A percentile compares a stretch with the other conserved stretches of the same genome.
Evolutionary conservation across 2,888 invertebrate genomes (phyloP).

Genomic region (Mantis religiosa): DNA sequence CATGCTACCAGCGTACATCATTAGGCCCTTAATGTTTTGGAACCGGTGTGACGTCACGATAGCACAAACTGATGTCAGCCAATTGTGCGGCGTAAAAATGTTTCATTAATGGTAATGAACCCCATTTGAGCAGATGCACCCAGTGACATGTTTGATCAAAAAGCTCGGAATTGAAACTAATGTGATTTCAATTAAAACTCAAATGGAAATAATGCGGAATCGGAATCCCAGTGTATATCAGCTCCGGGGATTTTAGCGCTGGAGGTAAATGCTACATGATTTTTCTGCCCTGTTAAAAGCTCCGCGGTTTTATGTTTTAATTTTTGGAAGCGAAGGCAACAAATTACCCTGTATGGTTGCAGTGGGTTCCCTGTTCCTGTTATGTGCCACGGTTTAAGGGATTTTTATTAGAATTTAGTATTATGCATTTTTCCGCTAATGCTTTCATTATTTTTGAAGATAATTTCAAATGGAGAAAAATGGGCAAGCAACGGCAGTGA

Average conservation of each 20-base stretch:
- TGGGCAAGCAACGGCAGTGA: too few species aligned
- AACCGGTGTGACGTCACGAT: background rate
- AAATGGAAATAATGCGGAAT: background rate
- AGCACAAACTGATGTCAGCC: background rate
- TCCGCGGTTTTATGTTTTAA: background rate
- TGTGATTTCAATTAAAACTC: background rate
- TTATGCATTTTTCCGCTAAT: background rate
- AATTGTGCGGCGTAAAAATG: background rate
- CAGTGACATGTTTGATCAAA: background rate
- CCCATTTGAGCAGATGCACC: background rate
- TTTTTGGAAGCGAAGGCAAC: background rate
- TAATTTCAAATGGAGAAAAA: background rate
- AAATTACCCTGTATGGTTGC: background rate
- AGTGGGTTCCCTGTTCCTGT: background rate
- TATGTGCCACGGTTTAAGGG: background rate
- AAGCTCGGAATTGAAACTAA: background rate
- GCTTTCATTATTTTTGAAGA: background rate
- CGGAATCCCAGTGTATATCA: background rate
- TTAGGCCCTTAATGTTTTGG: background rate
- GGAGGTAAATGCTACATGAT: background rate
- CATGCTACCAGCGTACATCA: background rate
- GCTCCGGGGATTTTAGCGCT: background rate
- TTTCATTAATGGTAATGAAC: background rate
- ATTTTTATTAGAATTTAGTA: background rate
- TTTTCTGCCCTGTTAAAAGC: background rate